Evolutionary conservation across 2,113 vertebrate species (phyloP).

Genomic region (Scopus umbretta): DNA sequence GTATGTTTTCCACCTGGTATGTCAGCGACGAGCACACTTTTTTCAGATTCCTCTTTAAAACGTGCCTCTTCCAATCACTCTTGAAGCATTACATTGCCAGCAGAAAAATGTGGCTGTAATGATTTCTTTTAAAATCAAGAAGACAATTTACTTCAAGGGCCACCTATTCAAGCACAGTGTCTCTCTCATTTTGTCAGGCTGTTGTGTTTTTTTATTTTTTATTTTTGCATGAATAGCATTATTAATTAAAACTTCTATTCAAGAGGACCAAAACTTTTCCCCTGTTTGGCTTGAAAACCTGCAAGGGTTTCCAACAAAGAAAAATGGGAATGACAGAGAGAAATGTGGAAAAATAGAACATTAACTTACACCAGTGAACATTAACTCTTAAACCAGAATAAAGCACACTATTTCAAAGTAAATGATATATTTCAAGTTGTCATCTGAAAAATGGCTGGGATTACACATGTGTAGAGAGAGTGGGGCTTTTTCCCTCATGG

Average conservation of each 20-base stretch:
- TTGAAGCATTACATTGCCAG: background rate
- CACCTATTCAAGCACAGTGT: background rate
- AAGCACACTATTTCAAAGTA: background rate
- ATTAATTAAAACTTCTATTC: background rate
- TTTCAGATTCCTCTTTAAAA: background rate
- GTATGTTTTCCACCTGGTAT: background rate
- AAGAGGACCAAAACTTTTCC: background rate
- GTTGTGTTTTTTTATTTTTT: no score
- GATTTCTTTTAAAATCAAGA: constrained; percentile 6
- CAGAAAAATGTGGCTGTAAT: background rate
- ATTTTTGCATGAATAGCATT: background rate
- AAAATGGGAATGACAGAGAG: background rate
- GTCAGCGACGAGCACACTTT: background rate
- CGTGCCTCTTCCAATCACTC: background rate
- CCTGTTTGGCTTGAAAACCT: background rate
- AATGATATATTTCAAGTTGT: background rate
- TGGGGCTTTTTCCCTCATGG: fast-evolving
- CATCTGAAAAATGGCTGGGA: background rate
- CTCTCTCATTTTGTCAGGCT: background rate
- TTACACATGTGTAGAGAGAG: background rate
- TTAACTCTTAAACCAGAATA: background rate
- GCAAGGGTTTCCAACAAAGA: background rate
- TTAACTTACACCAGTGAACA: background rate
- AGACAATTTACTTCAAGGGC: background rate
- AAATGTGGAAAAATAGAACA: background rate